Base-by-base conservation (phyloP, 2,113 vertebrate species). In the Nesogale talazaci region DNA sequence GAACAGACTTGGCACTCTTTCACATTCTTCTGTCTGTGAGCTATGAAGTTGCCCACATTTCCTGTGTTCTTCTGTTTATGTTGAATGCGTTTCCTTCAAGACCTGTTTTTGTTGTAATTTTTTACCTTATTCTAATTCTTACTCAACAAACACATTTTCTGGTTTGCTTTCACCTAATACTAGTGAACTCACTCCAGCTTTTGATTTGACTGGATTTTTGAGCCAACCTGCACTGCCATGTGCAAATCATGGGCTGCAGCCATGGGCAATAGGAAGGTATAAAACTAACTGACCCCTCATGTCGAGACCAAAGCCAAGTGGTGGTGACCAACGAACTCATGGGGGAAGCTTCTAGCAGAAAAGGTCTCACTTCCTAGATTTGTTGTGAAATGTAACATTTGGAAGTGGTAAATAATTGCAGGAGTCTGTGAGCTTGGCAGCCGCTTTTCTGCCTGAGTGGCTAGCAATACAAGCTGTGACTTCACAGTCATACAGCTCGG, bases 391-490 rank as follows among this genome's bases (percentile, higher is more conserved):
- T 82, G 93, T 67, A 95, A 59, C 95, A 94, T 96, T 96, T 96
- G 97, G 85, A 96, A 94, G 91, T 92, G 94, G 95, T 96, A 96
- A 96, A 90, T 97, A 94, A 95, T 90, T n/a, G 22, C 88, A 69
- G 83, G 74, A 94, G 89, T 40, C 89, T 19, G 23, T 82, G 88
- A 88, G 88, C 90, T 95, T 96, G 95, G 93, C 96, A 96, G 1
- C 92, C 31, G 61, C 90, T 83, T 75, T 94, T 93, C 65, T 76
- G 74, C 83, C 91, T 84, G 91, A 95, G 92, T 95, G 93, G 86
- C 94, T 97, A 95, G 91, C 96, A 96, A 0, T 1, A 70, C 94
- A 94, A 95, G 91, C 95, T 78, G 80, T 81, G 38, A 46, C 93
- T 95, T 97, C 90, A 83, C 94, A 70, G 91, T 94, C 95, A 46